A percentile compares a stretch with the other conserved stretches of the same genome.
These are phyloP conservation scores for Calameuta filiformis DNA, from an alignment of 2,888 invertebrate species.

Conservation along the genomic window DNA sequence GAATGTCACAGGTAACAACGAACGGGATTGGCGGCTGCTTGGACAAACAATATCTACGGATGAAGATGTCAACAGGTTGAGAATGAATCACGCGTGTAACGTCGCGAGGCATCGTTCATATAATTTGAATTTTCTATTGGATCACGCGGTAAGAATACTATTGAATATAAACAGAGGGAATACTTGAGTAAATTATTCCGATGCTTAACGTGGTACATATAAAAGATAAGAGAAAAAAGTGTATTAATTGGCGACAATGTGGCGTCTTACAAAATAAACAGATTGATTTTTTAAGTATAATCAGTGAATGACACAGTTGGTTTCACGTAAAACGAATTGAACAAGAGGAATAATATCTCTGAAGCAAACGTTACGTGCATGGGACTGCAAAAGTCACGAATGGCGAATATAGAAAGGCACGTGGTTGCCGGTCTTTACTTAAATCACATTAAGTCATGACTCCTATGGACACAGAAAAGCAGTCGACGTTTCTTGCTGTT, in stretches of 20 bases:
- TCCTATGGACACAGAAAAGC: neutral
- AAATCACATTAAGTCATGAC: neutral
- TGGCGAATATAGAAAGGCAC: neutral
- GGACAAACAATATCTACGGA: neutral
- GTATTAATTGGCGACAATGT: neutral
- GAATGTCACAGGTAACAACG: neutral
- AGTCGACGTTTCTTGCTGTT: neutral
- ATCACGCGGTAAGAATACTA: neutral
- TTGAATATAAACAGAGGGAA: neutral
- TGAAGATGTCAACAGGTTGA: neutral
- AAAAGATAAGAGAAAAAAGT: neutral
- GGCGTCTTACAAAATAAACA: neutral
- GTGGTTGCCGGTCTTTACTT: neutral
- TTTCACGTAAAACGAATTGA: neutral
- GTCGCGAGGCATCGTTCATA: neutral
- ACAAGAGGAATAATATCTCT: neutral
- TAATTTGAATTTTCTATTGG: neutral
- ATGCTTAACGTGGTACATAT: neutral
- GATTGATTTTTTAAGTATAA: neutral
- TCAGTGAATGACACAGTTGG: neutral
- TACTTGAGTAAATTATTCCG: neutral
- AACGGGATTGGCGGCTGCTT: neutral
- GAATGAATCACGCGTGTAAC: neutral
- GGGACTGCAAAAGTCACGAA: neutral
- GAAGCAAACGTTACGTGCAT: neutral